Conservation (phyloP, 2,113 vertebrate species). For the Echinops telfairi region DNA sequence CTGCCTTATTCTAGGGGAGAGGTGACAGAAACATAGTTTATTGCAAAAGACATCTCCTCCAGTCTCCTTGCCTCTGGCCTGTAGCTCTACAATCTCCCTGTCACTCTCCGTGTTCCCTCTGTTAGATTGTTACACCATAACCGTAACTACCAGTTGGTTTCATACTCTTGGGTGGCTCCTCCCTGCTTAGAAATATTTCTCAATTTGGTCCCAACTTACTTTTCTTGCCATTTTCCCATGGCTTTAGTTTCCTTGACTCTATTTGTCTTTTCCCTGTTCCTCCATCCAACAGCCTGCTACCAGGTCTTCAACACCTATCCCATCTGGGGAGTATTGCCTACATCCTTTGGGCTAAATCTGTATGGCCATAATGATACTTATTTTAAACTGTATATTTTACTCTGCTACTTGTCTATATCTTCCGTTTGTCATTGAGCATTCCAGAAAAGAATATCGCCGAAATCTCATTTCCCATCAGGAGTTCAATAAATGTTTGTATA, state of each 20-base stretch:
- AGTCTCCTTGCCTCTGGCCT: neutral
- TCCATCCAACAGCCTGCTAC: neutral
- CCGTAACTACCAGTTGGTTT: neutral
- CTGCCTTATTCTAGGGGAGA: neutral
- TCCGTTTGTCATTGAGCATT: neutral
- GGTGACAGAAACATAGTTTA: neutral
- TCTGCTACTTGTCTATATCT: neutral
- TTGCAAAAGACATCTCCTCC: neutral
- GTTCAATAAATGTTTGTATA: neutral
- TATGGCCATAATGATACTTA: neutral
- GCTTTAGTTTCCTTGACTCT: neutral
- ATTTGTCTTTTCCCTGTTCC: neutral
- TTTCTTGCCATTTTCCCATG: neutral
- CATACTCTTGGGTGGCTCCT: neutral
- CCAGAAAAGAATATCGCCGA: neutral
- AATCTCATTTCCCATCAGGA: neutral
- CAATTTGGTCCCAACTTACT: neutral
- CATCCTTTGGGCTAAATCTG: neutral
- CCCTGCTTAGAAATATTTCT: conserved; percentile 5
- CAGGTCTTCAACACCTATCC: neutral
- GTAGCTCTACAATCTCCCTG: neutral
- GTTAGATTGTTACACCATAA: neutral
- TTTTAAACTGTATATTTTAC: neutral
- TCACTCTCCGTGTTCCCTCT: neutral
- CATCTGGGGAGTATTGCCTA: neutral